Percentiles rank a stretch among this genome's conserved stretches.
These are phyloP conservation scores for Bedellia somnulentella DNA, from an alignment of 2,888 invertebrate species.

Conservation along the genomic window DNA sequence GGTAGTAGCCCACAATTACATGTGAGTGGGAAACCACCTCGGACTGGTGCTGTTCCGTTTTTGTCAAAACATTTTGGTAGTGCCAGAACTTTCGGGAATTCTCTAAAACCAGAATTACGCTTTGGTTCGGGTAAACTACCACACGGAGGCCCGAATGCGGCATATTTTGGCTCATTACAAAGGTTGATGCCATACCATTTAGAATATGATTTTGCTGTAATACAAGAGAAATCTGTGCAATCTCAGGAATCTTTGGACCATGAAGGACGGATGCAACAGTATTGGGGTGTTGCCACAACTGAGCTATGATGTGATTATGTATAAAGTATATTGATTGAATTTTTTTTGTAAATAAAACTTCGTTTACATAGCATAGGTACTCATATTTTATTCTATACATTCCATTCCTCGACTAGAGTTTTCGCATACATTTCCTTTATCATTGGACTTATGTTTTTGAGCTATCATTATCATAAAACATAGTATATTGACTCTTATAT, in stretches of 20 bases:
- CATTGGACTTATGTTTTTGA: slow-evolving; percentile 43
- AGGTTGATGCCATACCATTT: slow-evolving; percentile 79
- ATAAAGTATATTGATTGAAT: not conserved
- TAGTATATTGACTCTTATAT: slow-evolving; percentile 11
- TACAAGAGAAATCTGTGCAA: slow-evolving; percentile 72
- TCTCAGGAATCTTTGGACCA: slow-evolving; percentile 75
- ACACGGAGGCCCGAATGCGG: slow-evolving; percentile 81
- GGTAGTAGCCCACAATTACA: slow-evolving; percentile 72
- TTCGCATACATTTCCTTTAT: slow-evolving; percentile 55
- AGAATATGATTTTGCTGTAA: slow-evolving; percentile 82
- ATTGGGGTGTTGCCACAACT: slow-evolving; percentile 89
- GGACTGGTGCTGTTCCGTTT: slow-evolving; percentile 41
- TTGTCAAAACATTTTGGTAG: slow-evolving; percentile 79
- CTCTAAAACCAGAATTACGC: slow-evolving; percentile 60
- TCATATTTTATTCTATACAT: slow-evolving; percentile 31
- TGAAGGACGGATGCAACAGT: slow-evolving; percentile 84
- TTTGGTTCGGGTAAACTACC: slow-evolving; percentile 63
- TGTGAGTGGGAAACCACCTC: slow-evolving; percentile 29
- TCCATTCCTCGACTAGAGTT: slow-evolving; percentile 56
- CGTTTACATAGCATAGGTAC: slow-evolving; percentile 26
- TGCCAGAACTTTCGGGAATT: slow-evolving; percentile 74
- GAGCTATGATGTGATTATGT: slow-evolving; percentile 64
- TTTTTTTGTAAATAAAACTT: slow-evolving; percentile 44
- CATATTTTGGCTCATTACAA: slow-evolving; percentile 84
- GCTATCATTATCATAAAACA: slow-evolving; percentile 13